These are phyloP conservation scores for Pyxicephalus adspersus DNA, from an alignment of 2,113 vertebrate species.

Conservation along the genomic window DNA sequence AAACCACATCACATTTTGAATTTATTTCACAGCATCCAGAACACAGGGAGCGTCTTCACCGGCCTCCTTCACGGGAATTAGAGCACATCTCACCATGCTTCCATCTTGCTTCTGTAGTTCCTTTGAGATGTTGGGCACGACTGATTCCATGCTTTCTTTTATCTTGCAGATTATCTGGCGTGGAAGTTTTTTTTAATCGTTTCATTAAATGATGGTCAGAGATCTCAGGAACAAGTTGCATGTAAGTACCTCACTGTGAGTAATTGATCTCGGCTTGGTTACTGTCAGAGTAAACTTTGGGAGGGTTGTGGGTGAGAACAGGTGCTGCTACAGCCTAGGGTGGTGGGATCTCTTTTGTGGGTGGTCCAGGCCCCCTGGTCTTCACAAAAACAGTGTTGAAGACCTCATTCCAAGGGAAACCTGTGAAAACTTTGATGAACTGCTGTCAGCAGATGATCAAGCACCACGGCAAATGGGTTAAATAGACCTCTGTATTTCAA, in stretches of 20 bases:
- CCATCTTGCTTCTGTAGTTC: neutral
- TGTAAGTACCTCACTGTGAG: conserved; percentile 3
- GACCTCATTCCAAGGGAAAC: too few relatives aligned
- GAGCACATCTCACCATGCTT: conserved; percentile 27
- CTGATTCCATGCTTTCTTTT: neutral
- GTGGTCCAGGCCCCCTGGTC: too few relatives aligned
- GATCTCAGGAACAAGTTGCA: conserved; percentile 13
- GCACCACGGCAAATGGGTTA: too few relatives aligned
- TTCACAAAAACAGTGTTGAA: too few relatives aligned
- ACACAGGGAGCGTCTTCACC: neutral
- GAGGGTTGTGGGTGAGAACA: neutral
- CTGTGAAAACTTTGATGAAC: too few relatives aligned
- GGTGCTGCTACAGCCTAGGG: neutral
- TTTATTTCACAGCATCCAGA: conserved; percentile 9
- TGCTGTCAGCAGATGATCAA: too few relatives aligned
- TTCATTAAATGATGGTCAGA: conserved; percentile 38
- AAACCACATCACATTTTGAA: neutral
- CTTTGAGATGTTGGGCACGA: neutral
- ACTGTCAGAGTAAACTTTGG: too few relatives aligned
- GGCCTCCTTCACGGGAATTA: conserved; percentile 13
- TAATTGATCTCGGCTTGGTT: neutral
- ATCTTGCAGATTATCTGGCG: conserved; percentile 21
- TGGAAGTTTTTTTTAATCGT: conserved; percentile 8
- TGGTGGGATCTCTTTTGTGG: neutral
- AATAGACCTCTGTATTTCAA: too few relatives aligned